Percentiles rank a stretch among this genome's conserved stretches.
Conservation (phyloP, 2,797 vertebrate genomes). For the Microctenopoma stevenorrisi region DNA sequence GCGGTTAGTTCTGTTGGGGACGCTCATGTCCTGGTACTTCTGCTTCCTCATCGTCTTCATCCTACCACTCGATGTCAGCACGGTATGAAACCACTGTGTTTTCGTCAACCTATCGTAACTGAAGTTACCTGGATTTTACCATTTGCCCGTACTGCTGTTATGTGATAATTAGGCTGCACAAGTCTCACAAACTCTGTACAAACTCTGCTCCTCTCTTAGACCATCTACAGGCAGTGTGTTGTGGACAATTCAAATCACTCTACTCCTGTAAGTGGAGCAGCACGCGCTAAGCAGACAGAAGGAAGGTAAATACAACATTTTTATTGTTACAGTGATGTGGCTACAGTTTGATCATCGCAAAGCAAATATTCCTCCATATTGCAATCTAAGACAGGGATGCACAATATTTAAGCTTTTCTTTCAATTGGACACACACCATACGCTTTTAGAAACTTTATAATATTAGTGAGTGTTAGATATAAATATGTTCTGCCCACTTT, state of each 20-base stretch:
- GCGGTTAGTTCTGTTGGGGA: slow-evolving; percentile 90
- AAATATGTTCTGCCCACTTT: too few species aligned
- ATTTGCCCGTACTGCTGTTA: not conserved
- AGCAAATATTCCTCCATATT: not conserved
- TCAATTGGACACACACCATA: not conserved
- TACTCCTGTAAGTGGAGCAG: slow-evolving; percentile 5
- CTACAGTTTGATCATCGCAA: not conserved
- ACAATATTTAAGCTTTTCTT: not conserved
- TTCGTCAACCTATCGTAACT: not conserved
- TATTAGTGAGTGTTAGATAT: too few species aligned
- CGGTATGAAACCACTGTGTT: slow-evolving; percentile 80
- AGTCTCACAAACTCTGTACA: slow-evolving; percentile 17
- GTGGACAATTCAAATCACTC: slow-evolving; percentile 53
- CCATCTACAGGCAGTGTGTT: slow-evolving; percentile 84
- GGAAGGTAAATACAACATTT: slow-evolving; percentile 57
- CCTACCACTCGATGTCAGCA: slow-evolving; percentile 94
- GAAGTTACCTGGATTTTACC: not conserved
- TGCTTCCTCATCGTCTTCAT: slow-evolving; percentile 97
- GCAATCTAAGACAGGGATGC: not conserved
- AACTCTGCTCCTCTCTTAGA: slow-evolving; percentile 67
- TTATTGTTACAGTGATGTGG: not conserved
- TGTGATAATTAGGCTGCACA: not conserved
- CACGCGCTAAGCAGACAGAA: slow-evolving; percentile 39
- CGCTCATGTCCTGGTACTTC: slow-evolving; percentile 94
- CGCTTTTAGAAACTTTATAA: too few species aligned